phyloP scores from a whole-genome alignment of 2,888 invertebrate genomes.

The Lacanobia oleracea region DNA sequence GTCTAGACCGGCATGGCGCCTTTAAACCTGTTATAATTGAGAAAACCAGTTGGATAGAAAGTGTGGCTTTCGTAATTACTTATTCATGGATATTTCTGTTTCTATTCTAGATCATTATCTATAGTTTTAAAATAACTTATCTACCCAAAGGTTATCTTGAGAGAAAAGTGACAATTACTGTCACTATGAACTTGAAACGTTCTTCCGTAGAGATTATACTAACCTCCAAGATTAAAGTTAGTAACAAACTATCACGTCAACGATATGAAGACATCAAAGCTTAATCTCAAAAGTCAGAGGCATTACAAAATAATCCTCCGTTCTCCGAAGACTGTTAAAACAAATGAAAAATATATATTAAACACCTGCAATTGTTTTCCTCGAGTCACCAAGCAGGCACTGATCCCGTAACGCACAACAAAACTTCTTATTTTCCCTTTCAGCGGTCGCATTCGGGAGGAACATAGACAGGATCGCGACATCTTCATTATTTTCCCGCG shows the following conservation, averaged over 20 bases:
- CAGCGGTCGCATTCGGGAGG: conserved; percentile 92
- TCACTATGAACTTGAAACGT: conserved; percentile 7
- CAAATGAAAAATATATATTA: conserved; percentile 44
- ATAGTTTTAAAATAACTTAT: not conserved
- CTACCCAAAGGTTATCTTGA: conserved; percentile 8
- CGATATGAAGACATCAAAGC: conserved; percentile 16
- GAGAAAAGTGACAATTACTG: conserved; percentile 18
- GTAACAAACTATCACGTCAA: conserved; percentile 21
- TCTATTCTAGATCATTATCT: conserved; percentile 14
- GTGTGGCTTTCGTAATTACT: conserved; percentile 60
- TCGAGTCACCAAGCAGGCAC: conserved; percentile 94
- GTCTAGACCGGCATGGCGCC: conserved; percentile 49
- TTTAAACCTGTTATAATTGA: conserved; percentile 65
- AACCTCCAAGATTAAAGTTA: conserved; percentile 3
- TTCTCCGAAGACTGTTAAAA: conserved; percentile 13
- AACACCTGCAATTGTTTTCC: conserved; percentile 95
- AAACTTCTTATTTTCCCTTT: conserved; percentile 93
- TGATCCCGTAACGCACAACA: conserved; percentile 94
- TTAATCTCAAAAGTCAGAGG: not conserved
- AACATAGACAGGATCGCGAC: conserved; percentile 97
- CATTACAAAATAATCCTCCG: conserved; percentile 20
- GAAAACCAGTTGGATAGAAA: conserved; percentile 70
- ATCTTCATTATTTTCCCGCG: conserved; percentile 96
- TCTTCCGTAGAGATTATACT: conserved; percentile 5
- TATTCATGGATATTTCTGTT: conserved; percentile 48